These are phyloP conservation scores for Lateolabrax maculatus DNA, from an alignment of 2,797 vertebrate genomes.

Conservation along the genomic window DNA sequence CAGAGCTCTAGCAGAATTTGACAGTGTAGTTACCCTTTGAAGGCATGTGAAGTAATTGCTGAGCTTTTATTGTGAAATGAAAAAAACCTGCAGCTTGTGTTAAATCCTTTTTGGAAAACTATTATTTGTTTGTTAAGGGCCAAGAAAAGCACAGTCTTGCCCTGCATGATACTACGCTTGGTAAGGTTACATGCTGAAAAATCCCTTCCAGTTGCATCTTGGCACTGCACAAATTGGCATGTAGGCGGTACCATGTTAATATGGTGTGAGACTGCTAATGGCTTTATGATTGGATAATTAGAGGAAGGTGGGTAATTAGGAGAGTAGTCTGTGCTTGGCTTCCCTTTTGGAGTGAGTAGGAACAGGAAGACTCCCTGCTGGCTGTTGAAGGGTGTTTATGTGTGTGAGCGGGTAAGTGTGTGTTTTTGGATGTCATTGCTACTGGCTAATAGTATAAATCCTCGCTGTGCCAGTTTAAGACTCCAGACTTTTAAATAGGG, in stretches of 20 bases:
- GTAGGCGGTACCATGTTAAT: slow-evolving; percentile 85
- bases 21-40: neutral
- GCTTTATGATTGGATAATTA: slow-evolving; percentile 90
- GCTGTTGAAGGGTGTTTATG: slow-evolving; percentile 79
- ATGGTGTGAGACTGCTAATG: slow-evolving; percentile 89
- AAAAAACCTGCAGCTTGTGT: slow-evolving; percentile 19
- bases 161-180: slow-evolving; percentile 21
- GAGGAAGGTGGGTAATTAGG: slow-evolving; percentile 87
- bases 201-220: slow-evolving; percentile 67
- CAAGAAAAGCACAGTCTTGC: slow-evolving; percentile 48
- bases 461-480: slow-evolving; percentile 69
- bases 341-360: slow-evolving; percentile 73
- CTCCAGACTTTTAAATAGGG: slow-evolving; percentile 58
- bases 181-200: slow-evolving; percentile 58
- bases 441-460: slow-evolving; percentile 76
- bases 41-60: slow-evolving; percentile 14
- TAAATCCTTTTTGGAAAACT: slow-evolving; percentile 56
- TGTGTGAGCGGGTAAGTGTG: slow-evolving; percentile 73
- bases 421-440: slow-evolving; percentile 79
- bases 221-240: slow-evolving; percentile 78
- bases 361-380: slow-evolving; percentile 86
- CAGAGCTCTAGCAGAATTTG: neutral
- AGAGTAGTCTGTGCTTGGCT: slow-evolving; percentile 79
- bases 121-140: slow-evolving; percentile 55
- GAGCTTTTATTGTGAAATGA: slow-evolving; percentile 38